Base-by-base conservation (phyloP, 1,140 invertebrate species). In the Platyura marginata region DNA sequence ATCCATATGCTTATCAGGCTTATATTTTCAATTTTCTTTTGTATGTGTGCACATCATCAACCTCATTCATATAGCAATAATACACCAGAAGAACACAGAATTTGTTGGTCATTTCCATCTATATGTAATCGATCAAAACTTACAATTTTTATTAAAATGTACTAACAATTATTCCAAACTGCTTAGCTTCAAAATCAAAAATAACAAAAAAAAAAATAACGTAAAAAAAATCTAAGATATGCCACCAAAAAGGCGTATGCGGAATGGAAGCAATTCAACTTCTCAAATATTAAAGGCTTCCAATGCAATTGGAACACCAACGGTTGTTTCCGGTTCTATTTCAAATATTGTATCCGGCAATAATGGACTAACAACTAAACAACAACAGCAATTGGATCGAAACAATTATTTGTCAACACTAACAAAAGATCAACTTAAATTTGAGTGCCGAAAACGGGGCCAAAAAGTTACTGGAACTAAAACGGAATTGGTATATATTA, bases 391-490 rank as follows among this genome's bases (percentile, higher is more conserved):
- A 44, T 39, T 44, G 23, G 20, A 44, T 25, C 35, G 44, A 15
- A 46, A 46, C 44, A 68, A 69, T 49, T 61, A 61, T 45, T 57
- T 72, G 47, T 61, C 63, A 40, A 54, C 62, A 22, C 64, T 72
- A 61, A 72, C 63, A 48, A 74, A 73, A 61, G 69, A 75, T 48
- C 71, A 73, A 52, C 60, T 74, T 42, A 69, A 72, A 47, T 54
- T 59, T 34, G 71, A 73, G 57, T 72, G 71, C 60, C 61, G 70
- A 46, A 69, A 69, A 60, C 56, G 70, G 45, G 71, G 71, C 29
- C 69, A 71, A 50, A 70, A 69, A 51, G 66, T 67, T 9, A 65
- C 67, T 39, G 72, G 72, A 47, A 73, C 67, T 63, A 74, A 72
- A 62, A 66, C 63, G 46, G 71, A 75, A 61, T 62, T 75, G 72